Conservation (phyloP, 2,113 vertebrate species). For the Coregonus clupeaformis region DNA sequence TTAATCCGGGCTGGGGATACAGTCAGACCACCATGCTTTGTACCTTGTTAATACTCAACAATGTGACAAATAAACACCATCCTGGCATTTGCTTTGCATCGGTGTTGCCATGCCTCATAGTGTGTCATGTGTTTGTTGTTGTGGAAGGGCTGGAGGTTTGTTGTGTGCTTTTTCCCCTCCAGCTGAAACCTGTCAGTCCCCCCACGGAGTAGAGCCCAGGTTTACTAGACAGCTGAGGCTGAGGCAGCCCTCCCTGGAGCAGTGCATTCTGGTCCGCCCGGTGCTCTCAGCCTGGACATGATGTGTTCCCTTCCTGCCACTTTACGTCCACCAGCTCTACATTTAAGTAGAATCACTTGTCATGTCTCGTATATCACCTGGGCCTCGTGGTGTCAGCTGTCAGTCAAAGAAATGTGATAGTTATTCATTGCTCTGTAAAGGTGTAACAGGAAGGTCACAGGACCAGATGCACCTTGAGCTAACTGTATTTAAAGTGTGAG, state of each 20-base stretch:
- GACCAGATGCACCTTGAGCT: slow-evolving; percentile 72
- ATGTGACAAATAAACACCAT: slow-evolving; percentile 63
- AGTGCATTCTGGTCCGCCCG: slow-evolving; percentile 59
- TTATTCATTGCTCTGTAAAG: slow-evolving; percentile 76
- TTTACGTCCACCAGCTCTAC: slow-evolving; percentile 77
- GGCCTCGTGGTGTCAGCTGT: slow-evolving; percentile 79
- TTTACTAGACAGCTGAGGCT: slow-evolving; percentile 71
- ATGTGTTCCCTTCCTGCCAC: slow-evolving; percentile 79
- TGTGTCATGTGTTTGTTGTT: slow-evolving; percentile 70
- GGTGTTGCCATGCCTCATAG: slow-evolving; percentile 35
- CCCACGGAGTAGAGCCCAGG: slow-evolving; percentile 57
- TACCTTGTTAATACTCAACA: slow-evolving; percentile 60
- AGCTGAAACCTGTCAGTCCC: slow-evolving; percentile 75
- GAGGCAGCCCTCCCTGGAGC: slow-evolving; percentile 65
- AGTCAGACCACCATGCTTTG: slow-evolving; percentile 47
- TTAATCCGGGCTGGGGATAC: slow-evolving; percentile 45
- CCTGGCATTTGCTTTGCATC: slow-evolving; percentile 52
- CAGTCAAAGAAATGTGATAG: slow-evolving; percentile 80
- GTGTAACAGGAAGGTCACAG: slow-evolving; percentile 75
- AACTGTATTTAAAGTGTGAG: slow-evolving; percentile 62
- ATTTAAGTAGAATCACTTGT: slow-evolving; percentile 84
- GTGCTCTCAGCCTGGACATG: slow-evolving; percentile 65
- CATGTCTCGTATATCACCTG: slow-evolving; percentile 83
- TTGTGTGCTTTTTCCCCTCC: slow-evolving; percentile 69
- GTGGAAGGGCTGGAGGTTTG: slow-evolving; percentile 59